Conservation (phyloP, 2,797 vertebrate species). For the Galago senegalensis region DNA sequence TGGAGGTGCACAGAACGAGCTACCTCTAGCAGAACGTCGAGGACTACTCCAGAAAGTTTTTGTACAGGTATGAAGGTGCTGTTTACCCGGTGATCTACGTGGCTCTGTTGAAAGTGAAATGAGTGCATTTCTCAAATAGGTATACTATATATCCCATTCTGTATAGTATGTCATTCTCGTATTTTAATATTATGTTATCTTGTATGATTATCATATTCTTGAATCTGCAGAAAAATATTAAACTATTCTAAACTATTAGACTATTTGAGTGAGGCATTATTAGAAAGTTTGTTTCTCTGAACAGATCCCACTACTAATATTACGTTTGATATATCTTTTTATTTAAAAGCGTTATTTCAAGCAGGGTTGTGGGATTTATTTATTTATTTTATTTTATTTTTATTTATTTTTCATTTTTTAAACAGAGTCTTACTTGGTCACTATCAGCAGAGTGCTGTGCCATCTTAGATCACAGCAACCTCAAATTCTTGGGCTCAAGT, state of each 20-base stretch:
- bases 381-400: no score
- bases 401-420: no score
- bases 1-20: slow-evolving; percentile 93
- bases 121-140: background rate
- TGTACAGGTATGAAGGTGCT: slow-evolving; percentile 94
- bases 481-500: no score
- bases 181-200: background rate
- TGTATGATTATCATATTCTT: background rate
- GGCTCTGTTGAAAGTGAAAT: background rate
- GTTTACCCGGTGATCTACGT: background rate
- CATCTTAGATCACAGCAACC: no score
- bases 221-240: background rate
- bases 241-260: background rate
- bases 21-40: slow-evolving; percentile 96
- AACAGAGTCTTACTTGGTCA: no score
- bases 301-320: slow-evolving; percentile 6
- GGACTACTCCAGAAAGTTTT: slow-evolving; percentile 98
- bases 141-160: background rate
- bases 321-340: background rate
- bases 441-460: no score
- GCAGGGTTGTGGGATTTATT: no score
- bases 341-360: no score
- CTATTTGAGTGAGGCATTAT: slow-evolving; percentile 5
- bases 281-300: slow-evolving; percentile 39
- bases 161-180: background rate